phyloP scores from a whole-genome alignment of 2,113 vertebrate species.

The Tylochromis polylepis region DNA sequence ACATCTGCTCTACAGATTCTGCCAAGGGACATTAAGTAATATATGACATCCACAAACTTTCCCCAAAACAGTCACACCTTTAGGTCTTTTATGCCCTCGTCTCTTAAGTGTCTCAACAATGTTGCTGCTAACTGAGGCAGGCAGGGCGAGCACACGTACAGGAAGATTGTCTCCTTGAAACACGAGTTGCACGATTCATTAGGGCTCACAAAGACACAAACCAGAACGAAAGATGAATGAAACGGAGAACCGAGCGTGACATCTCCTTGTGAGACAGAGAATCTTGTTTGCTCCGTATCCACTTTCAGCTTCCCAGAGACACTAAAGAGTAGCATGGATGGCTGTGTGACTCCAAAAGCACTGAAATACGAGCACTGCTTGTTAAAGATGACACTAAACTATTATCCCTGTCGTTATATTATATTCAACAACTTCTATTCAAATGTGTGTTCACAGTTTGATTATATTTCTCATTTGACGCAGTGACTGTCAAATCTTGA shows the following conservation, averaged over 20 bases:
- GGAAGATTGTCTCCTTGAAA: not conserved
- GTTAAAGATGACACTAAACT: not conserved
- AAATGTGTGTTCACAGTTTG: not conserved
- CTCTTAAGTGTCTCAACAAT: not conserved
- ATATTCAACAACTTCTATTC: not conserved
- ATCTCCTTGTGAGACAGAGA: not conserved
- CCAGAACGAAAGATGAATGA: not conserved
- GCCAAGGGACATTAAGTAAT: not conserved
- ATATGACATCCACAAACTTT: not conserved
- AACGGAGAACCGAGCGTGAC: not conserved
- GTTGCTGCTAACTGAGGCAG: not conserved
- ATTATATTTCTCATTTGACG: not conserved
- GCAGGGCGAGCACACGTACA: not conserved
- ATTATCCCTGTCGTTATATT: not conserved
- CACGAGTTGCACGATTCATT: conserved; percentile 16
- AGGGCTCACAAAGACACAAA: not conserved
- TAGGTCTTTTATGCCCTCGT: not conserved
- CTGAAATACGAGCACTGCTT: not conserved
- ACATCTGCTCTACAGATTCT: not conserved
- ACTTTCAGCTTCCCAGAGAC: not conserved
- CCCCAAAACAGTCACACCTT: not conserved
- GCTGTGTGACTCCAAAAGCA: not conserved
- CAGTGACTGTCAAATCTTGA: not conserved
- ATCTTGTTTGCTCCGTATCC: not conserved
- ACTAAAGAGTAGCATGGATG: not conserved